Conservation (phyloP, 2,797 vertebrate species). For the Crocodylus rhombifer region DNA sequence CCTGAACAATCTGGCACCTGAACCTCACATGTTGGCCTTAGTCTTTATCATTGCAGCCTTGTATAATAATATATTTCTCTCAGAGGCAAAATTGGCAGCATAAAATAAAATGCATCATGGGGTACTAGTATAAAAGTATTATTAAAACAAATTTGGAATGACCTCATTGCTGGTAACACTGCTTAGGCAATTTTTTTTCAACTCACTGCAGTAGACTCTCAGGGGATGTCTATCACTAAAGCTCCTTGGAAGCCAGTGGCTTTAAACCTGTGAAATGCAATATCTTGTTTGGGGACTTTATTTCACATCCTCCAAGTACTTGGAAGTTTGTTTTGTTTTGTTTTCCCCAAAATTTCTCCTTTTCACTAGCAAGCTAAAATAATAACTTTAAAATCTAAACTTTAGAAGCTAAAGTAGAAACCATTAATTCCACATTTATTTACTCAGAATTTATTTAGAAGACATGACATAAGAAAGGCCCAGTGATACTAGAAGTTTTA, state of each 20-base stretch:
- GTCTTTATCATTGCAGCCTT: not conserved
- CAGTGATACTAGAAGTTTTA: too few relatives aligned
- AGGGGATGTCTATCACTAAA: not conserved
- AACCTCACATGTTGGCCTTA: not conserved
- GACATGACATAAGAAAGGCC: not conserved
- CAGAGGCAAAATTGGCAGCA: not conserved
- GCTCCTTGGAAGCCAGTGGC: not conserved
- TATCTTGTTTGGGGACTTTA: not conserved
- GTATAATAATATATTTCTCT: not conserved
- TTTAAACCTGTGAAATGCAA: not conserved
- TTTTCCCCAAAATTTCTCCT: not conserved
- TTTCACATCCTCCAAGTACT: not conserved
- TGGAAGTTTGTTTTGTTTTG: not conserved
- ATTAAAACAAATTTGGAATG: not conserved
- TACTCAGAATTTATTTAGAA: not conserved
- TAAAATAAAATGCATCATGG: too few relatives aligned
- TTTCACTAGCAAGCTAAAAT: not conserved
- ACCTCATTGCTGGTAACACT: not conserved
- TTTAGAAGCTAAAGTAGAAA: too few relatives aligned
- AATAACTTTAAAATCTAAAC: not conserved
- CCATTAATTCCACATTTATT: not conserved
- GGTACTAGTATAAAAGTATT: not conserved
- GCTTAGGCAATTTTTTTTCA: not conserved
- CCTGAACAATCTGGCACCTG: not conserved
- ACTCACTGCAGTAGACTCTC: not conserved